Base-by-base conservation (phyloP, 1,140 invertebrate genomes). In the Brachionus calyciflorus region DNA sequence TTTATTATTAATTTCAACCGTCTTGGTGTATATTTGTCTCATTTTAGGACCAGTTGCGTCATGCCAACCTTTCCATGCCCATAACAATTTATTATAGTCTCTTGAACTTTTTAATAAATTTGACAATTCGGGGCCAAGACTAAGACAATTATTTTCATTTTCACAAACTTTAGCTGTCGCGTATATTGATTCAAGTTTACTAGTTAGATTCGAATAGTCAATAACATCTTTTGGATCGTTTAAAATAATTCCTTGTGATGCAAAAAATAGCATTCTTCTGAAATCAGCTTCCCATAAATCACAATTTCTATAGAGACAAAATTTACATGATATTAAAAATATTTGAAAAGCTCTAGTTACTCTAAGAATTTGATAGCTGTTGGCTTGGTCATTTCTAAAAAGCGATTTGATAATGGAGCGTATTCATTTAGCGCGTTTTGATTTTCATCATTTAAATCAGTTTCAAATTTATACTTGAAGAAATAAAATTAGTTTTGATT, bases 61-160 rank as follows among this genome's bases (percentile, higher is more conserved):
- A 33, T 81, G 75, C 83, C 83, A 84, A 1, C 79, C 78, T 68
- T 78, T 41, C 83, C 83, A 84, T 2, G 80, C 80, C 51, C 78
- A 79, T 7, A 79, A 21, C 3, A 84, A 70, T 26, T 78, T 57
- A 6, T 79, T 51, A 7, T 80, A 78, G 60, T 83, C 79, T 41
- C 79, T 77, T 76, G 7, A 78, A 17, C 41, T 53, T 3, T 79
- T 70, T 79, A 85, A 81, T 5, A 83, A 30, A 19, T 81, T 30
- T 3, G 77, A 78, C 0, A 85, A 65, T n/a, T 81, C 81, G 0
- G 84, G 78, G 26, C 78, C 57, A 3, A 79, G 69, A 10, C 12
- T 51, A 10, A 77, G 76, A 51, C 70, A 78, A 19, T 41, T 40
- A 41, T 3, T 53, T 14, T 77, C 17, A 65, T n/a, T n/a, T n/a